These are phyloP conservation scores for Antheraea mylitta DNA, from an alignment of 1,140 invertebrate genomes.

Conservation along the genomic window DNA sequence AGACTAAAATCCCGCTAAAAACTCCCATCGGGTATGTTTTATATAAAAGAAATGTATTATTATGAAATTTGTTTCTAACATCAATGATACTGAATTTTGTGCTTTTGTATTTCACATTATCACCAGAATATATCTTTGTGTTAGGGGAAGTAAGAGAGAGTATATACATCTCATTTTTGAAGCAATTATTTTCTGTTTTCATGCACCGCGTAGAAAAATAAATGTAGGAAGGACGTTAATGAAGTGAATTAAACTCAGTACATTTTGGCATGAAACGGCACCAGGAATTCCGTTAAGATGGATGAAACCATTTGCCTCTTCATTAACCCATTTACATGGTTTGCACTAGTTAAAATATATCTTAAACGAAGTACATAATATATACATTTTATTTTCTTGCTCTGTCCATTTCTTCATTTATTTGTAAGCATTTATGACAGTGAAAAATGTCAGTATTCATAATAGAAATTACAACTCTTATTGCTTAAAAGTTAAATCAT, in stretches of 20 bases:
- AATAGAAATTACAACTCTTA: too few relatives aligned
- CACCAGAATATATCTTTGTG: not conserved
- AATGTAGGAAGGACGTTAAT: conserved; percentile 50
- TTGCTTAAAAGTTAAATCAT: too few relatives aligned
- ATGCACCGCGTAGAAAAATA: conserved; percentile 12
- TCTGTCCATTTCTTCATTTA: not conserved
- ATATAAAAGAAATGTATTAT: too few relatives aligned
- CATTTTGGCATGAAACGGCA: conserved; percentile 43
- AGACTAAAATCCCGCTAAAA: too few relatives aligned
- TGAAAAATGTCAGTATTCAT: too few relatives aligned
- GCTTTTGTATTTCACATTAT: too few relatives aligned
- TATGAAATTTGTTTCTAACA: too few relatives aligned
- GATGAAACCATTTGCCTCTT: conserved; percentile 72
- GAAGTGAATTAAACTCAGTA: conserved; percentile 55
- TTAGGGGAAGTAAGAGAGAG: not conserved
- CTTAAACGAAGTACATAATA: not conserved
- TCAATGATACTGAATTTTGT: too few relatives aligned
- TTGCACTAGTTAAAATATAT: conserved; percentile 44
- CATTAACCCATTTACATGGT: conserved; percentile 71
- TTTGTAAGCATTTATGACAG: not conserved
- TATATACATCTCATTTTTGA: not conserved
- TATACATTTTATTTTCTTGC: not conserved
- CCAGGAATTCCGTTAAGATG: conserved; percentile 69
- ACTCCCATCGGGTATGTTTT: too few relatives aligned
- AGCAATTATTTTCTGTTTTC: conserved; percentile 18